phyloP scores from a whole-genome alignment of 2,797 vertebrate species.

The Danio albolineatus region DNA sequence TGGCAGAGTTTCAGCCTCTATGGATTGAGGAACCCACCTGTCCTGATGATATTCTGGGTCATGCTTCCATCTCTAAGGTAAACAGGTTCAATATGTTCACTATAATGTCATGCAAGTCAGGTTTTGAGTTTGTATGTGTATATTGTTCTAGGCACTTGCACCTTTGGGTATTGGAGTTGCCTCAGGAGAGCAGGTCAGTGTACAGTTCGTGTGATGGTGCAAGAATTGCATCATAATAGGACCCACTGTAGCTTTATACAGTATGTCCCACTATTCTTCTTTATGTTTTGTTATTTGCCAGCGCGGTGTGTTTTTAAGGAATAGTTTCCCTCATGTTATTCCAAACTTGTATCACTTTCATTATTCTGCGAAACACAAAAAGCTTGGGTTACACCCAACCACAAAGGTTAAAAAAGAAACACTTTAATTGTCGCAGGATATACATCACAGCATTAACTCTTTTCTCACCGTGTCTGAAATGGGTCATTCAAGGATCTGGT shows the following conservation, averaged over 20 bases:
- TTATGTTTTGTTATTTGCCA: neutral
- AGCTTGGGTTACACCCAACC: too few species aligned
- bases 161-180: slow-evolving; percentile 81
- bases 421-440: too few species aligned
- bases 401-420: too few species aligned
- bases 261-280: neutral
- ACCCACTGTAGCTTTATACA: neutral
- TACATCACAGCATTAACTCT: too few species aligned
- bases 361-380: neutral
- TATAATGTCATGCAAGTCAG: neutral
- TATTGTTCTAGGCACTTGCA: slow-evolving; percentile 78
- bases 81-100: neutral
- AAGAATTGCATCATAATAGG: neutral
- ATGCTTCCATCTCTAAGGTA: slow-evolving; percentile 83
- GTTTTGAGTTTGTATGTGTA: neutral
- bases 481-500: too few species aligned
- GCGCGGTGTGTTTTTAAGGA: neutral
- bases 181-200: slow-evolving; percentile 82
- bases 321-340: neutral
- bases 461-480: too few species aligned
- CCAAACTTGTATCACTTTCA: neutral
- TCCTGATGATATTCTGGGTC: slow-evolving; percentile 85
- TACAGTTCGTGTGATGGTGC: neutral
- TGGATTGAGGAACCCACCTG: slow-evolving; percentile 88
- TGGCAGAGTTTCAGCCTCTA: slow-evolving; percentile 81